Base-by-base conservation (phyloP, 2,888 invertebrate species). In the Taenaris catops region DNA sequence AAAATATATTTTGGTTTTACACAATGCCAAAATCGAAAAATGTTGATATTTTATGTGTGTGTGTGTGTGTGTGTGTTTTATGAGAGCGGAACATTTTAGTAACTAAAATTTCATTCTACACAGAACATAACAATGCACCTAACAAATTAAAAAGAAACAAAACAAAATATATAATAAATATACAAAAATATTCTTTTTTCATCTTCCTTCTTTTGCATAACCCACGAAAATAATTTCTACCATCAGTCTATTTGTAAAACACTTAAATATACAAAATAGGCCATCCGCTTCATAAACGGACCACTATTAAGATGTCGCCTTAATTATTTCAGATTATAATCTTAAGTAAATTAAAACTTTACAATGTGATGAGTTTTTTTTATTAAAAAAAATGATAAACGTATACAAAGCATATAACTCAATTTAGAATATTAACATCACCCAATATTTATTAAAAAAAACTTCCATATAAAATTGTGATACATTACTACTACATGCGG, bases 221-320 rank as follows among this genome's bases (percentile, higher is more conserved):
- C 27, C 12, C 28, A 21, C 14, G 8, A 16, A 43, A 43, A 40
- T 36, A 29, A 43, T 29, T 16, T 40, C 43, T 43, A 43, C 25
- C 25, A 20, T 67, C 71, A 72, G 66, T 73, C 68, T 69, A 66
- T 63, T 47, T 55, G 54, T 44, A 57, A 38, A 65, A 60, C 58
- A 64, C 63, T 65, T 67, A 67, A 39, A 46, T 51, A 60, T 62
- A 63, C 53, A 58, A 58, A 56, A 58, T 73, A 74, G 74, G 74
- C 72, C 74, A 49, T 59, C 49, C 44, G 51, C 55, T 58, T 32
- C 25, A 33, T 24, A 46, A 46, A 44, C 46, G 40, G 27, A 36
- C 25, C 38, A 23, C 33, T 33, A 37, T 31, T 23, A 23, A 7
- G 16, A 29, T 35, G 33, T 40, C 41, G 44, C 41, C 42, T 39